Conservation (phyloP, 2,888 invertebrate species). For the Malacosoma neustria region DNA sequence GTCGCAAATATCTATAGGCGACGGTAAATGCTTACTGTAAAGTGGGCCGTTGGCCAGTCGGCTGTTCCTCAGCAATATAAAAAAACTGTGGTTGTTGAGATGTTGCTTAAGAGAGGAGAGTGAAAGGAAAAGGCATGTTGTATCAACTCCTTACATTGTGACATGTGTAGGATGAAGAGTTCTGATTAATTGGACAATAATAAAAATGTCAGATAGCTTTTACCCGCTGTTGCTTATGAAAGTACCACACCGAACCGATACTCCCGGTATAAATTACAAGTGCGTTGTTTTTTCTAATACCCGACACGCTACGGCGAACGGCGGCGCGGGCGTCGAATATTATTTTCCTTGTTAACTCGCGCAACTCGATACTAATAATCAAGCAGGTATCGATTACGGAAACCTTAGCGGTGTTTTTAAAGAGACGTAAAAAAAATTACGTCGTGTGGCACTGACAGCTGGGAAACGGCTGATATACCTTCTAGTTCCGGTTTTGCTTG, state of each 20-base stretch:
- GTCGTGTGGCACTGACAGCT: slow-evolving; percentile 29
- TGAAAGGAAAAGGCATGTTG: no score
- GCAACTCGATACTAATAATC: slow-evolving; percentile 59
- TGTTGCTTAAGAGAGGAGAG: no score
- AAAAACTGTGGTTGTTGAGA: no score
- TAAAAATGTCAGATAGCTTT: no score
- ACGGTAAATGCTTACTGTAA: neutral
- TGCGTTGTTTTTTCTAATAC: slow-evolving; percentile 37
- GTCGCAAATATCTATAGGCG: neutral
- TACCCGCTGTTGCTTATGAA: neutral
- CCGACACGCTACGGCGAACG: slow-evolving; percentile 56
- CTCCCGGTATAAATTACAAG: slow-evolving; percentile 36
- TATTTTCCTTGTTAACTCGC: slow-evolving; percentile 55
- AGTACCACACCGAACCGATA: slow-evolving; percentile 16
- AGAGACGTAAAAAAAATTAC: slow-evolving; percentile 37
- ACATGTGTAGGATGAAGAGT: no score
- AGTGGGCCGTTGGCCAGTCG: neutral
- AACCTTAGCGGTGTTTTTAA: slow-evolving; percentile 46
- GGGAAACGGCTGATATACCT: slow-evolving; percentile 18
- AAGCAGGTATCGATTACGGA: slow-evolving; percentile 53
- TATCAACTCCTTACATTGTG: no score
- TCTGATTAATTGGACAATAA: no score
- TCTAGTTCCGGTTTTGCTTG: no score
- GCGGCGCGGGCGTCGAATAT: slow-evolving; percentile 58
- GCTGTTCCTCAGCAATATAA: no score